Percentiles rank a stretch among this genome's conserved stretches.
Evolutionary conservation across 2,888 invertebrate genomes (phyloP).

Genomic region (Pristionchus mayeri): DNA sequence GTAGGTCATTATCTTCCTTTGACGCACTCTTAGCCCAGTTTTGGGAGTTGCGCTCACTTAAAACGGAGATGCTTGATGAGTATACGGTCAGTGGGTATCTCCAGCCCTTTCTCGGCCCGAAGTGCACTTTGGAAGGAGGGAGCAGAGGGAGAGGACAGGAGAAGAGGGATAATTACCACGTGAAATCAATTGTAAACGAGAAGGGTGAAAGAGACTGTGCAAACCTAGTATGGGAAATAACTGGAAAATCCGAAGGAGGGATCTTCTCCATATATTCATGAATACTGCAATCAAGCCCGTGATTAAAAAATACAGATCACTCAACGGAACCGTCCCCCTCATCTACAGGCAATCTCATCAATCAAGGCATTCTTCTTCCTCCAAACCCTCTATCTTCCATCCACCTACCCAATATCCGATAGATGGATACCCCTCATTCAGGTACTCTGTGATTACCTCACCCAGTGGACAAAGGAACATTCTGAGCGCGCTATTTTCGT

Average conservation of each 20-base stretch:
- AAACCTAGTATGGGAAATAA: not conserved
- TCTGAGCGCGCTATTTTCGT: not conserved
- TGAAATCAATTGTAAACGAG: conserved; percentile 45
- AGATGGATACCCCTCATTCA: not conserved
- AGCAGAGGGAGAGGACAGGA: not conserved
- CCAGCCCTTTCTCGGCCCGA: conserved; percentile 33
- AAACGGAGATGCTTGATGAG: conserved; percentile 37
- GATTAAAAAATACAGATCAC: not conserved
- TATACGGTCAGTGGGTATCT: conserved; percentile 42
- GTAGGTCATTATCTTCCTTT: not conserved
- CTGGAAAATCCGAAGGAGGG: not conserved
- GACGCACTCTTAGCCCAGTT: not conserved
- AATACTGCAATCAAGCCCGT: not conserved
- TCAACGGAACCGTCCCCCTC: not conserved
- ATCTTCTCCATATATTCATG: not conserved
- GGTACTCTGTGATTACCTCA: not conserved
- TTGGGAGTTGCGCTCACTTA: not conserved
- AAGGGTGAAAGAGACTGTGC: not conserved
- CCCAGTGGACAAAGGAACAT: not conserved
- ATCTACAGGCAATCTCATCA: conserved; percentile 6
- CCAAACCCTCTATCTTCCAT: conserved; percentile 3
- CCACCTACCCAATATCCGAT: conserved; percentile 8
- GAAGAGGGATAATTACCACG: conserved; percentile 17
- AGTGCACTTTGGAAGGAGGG: conserved; percentile 1
- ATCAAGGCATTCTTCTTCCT: not conserved